Percentiles rank a stretch among this genome's conserved stretches.
Evolutionary conservation across 2,113 vertebrate genomes (phyloP).

Genomic region (Alethe diademata): DNA sequence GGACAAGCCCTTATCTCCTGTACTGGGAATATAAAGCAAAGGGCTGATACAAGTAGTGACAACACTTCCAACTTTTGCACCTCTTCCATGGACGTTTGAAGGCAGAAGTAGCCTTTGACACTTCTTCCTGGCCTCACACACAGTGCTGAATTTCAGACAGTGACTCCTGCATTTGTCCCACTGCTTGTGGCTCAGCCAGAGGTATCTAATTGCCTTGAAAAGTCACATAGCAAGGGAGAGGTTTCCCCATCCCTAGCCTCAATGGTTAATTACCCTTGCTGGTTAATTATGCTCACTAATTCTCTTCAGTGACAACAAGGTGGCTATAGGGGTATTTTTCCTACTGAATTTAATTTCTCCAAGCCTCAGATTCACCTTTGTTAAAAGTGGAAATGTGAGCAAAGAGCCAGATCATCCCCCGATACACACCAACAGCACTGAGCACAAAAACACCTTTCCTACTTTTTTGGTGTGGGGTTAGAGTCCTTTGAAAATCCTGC

Average conservation of each 20-base stretch:
- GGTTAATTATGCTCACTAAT: not conserved
- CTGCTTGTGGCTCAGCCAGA: not conserved
- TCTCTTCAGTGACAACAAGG: not conserved
- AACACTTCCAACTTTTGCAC: not conserved
- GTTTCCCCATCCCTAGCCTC: not conserved
- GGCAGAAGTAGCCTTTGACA: not conserved
- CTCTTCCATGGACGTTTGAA: not conserved
- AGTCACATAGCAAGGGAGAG: not conserved
- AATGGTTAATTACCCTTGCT: not conserved
- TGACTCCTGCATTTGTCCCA: not conserved
- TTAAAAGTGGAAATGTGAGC: not conserved
- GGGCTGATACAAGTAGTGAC: not conserved
- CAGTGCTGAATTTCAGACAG: not conserved
- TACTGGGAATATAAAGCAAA: not conserved
- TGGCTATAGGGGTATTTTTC: fast-evolving
- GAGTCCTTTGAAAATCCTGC: not conserved
- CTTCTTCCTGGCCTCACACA: not conserved
- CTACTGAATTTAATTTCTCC: not conserved
- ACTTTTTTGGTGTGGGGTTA: not conserved
- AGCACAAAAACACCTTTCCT: not conserved
- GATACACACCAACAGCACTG: not conserved
- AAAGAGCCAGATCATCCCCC: not conserved
- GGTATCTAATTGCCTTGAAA: not conserved
- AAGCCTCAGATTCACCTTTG: not conserved
- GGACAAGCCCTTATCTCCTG: not conserved